Base-by-base conservation (phyloP, 2,888 invertebrate genomes). In the Synanthedon myopaeformis region DNA sequence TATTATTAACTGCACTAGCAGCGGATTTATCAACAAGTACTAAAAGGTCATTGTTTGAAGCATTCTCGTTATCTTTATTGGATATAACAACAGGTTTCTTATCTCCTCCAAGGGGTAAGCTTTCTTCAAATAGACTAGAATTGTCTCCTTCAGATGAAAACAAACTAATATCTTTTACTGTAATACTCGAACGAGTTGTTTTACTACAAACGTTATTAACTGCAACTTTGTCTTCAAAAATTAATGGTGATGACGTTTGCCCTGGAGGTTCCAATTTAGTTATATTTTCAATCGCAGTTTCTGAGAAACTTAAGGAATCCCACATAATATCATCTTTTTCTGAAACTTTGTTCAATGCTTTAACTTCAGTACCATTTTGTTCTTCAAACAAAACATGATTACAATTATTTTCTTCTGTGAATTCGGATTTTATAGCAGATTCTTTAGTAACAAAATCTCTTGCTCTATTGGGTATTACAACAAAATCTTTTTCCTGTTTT, bases 41-140 rank as follows among this genome's bases (percentile, higher is more conserved):
- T 35, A 35, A 35, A 35, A 35, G 6, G 10, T 35, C 35, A 35
- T 35, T 35, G 35, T 35, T 35, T 35, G 35, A 35, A 10, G 35
- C 35, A 35, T 35, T 35, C 35, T 10, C 35, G 10, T 35, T 10
- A 35, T 35, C 35, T 10, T 8, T 35, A 35, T 35, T 35, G 35
- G 10, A 8, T 35, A 10, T 35, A 35, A 35, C 8, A 35, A 35
- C 10, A 35, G 35, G 35, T 35, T 35, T 10, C 35, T 6, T 2
- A 10, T 35, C 35, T 10, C 35, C 8, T 35, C 90, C 89, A 49
- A 90, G 60, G 41, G 86, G 81, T 42, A 91, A 73, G 63, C 90
- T 91, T 51, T 91, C 91, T 59, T 88, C 89, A 66, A 91, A 91
- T 51, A 90, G 66, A 70, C 84, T 89, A 3, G 89, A 88, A 72